Conservation (phyloP, 2,113 vertebrate genomes). For the Campylomormyrus tamandua region DNA sequence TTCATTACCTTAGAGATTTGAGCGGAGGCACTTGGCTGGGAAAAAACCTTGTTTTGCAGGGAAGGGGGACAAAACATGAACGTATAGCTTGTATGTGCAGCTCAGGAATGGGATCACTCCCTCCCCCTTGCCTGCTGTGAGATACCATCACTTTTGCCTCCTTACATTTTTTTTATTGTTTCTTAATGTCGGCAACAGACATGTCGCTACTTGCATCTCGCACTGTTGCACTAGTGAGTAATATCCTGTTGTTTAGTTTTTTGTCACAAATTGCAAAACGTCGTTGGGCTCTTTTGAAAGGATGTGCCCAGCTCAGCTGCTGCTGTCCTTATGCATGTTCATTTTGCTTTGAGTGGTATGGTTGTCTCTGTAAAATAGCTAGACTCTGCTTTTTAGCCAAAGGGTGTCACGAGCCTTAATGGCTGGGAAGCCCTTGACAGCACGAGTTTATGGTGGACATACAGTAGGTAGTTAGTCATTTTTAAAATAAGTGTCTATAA, state of each 20-base stretch:
- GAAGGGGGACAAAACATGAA: neutral
- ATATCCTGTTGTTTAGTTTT: slow-evolving; percentile 1
- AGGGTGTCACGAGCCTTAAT: neutral
- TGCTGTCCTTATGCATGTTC: neutral
- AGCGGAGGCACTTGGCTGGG: neutral
- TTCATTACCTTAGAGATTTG: neutral
- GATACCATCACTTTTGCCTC: neutral
- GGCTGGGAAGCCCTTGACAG: neutral
- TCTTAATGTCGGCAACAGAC: neutral
- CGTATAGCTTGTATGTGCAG: neutral
- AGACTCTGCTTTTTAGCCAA: neutral
- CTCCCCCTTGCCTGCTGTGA: neutral
- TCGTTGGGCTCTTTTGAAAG: neutral
- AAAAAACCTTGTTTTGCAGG: neutral
- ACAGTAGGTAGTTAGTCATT: neutral
- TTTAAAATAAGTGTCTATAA: neutral
- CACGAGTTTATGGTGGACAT: neutral
- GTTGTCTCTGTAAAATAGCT: neutral
- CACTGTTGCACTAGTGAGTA: neutral
- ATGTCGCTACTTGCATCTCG: neutral
- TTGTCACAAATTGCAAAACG: neutral
- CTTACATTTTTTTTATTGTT: neutral
- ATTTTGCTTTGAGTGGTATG: neutral
- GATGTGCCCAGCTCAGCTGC: neutral
- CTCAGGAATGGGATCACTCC: neutral